Evolutionary conservation across 2,113 vertebrate species (phyloP), one percentile per base, ranked within the genome.

Genomic region (Caracal caracal): DNA sequence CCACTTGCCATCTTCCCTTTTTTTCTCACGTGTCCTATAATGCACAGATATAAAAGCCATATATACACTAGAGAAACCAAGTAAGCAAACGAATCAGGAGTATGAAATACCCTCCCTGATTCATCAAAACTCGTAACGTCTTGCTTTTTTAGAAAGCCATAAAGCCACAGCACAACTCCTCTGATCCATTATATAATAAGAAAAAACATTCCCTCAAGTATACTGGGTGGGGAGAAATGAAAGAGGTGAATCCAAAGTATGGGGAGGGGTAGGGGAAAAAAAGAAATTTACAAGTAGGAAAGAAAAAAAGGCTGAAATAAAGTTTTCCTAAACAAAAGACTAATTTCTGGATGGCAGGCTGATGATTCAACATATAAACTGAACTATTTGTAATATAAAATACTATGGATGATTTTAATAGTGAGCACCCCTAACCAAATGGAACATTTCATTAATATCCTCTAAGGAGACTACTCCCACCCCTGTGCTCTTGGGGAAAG

Each of bases 1-100:
- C 75, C 99, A 99, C 40, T 99, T 99, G 68, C 99, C 99, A 93
- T 99, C 99, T 3, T 99, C 99, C 95, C 99, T 99, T 97, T 99
- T 99, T 22, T 99, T 99, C 33, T 99, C 99, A 28, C 99, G 99
- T 84, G 94, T 98, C 97, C 99, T 99, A 37, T 35, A 97, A 96
- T 90, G 89, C 5, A 98, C 80, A 96, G 13, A 93, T 0, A 79
- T 95, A 96, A 2, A 97, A 79, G 97, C 40, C 53, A 33, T 0
- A 16, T 7, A 80, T 22, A 37, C 30, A 73, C 65, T 85, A 94
- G 8, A 96, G 63, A 97, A 98, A 95, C 4, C 2, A 94, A 92
- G 78, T 26, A 1, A 9, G 33, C 33, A 90, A 89, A 53, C 9
- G 92, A 95, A 73, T 59, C 1, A 17, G 28, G 12, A 80, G 5